Percentiles rank a stretch among this genome's conserved stretches.
Evolutionary conservation across 2,888 invertebrate species (phyloP).

Genomic region (Phragmatobia fuliginosa): DNA sequence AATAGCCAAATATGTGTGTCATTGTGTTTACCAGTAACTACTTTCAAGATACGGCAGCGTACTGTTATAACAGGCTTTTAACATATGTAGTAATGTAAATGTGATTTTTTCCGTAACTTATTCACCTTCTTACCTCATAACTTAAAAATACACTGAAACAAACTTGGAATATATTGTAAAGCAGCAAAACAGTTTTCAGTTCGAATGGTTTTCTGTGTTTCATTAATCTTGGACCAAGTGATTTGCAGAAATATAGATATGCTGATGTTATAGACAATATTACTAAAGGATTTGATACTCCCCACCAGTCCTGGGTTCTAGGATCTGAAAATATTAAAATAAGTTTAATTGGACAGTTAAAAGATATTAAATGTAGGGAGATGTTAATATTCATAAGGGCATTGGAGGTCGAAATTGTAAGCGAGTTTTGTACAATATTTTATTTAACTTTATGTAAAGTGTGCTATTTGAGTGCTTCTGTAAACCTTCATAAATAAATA

Average conservation of each 20-base stretch:
- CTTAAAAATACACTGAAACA: constrained; percentile 32
- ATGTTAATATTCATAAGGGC: not conserved
- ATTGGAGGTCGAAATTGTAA: not conserved
- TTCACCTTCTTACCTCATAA: constrained; percentile 32
- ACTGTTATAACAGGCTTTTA: no score
- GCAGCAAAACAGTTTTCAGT: constrained; percentile 88
- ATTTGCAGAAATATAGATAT: constrained; percentile 43
- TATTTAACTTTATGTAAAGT: no score
- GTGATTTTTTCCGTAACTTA: not conserved
- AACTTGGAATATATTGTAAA: constrained; percentile 91
- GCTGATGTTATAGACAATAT: constrained; percentile 30
- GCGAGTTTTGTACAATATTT: no score
- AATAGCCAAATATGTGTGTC: no score
- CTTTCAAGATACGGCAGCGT: no score
- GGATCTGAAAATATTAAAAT: constrained; percentile 48
- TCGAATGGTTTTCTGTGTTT: constrained; percentile 88
- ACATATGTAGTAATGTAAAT: no score
- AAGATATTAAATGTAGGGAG: not conserved
- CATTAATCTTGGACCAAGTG: constrained; percentile 74
- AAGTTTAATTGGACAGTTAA: no score
- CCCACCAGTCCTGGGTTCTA: constrained; percentile 48
- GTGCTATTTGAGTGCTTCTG: no score
- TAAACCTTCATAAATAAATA: no score
- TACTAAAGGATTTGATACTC: constrained; percentile 37
- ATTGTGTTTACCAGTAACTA: no score